Evolutionary conservation across 2,888 invertebrate species (phyloP).

Genomic region (Xylocampa areola): DNA sequence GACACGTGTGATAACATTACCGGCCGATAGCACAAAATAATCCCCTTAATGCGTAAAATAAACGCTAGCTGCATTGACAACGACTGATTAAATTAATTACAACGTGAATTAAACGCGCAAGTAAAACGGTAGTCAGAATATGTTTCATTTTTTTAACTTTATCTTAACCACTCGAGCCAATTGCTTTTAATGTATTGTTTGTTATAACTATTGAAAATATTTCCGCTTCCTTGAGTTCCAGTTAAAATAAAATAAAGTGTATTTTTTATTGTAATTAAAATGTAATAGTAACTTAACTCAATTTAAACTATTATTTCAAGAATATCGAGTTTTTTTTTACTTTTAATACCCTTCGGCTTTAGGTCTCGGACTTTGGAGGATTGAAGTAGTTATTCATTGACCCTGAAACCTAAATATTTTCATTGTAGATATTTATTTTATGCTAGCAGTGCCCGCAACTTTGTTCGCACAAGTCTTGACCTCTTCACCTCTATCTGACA

Average conservation of each 20-base stretch:
- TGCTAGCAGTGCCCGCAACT: no score
- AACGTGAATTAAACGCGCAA: constrained; percentile 56
- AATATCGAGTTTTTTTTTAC: no score
- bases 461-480: no score
- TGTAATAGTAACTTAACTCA: no score
- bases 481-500: no score
- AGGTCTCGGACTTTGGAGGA: no score
- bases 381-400: no score
- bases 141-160: constrained; percentile 44
- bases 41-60: constrained; percentile 68
- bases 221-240: neutral
- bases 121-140: constrained; percentile 29
- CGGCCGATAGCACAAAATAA: constrained; percentile 68
- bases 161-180: constrained; percentile 15
- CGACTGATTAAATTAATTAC: constrained; percentile 66
- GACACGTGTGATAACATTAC: constrained; percentile 69
- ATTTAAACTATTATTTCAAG: no score
- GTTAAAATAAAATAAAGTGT: neutral
- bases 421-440: no score
- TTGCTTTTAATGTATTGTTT: constrained; percentile 13
- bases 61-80: constrained; percentile 66
- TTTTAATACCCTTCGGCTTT: no score
- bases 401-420: no score
- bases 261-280: no score
- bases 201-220: neutral